A percentile compares a stretch with the other conserved stretches of the same genome.
Conservation (phyloP, 2,113 vertebrate species). For the Austrofundulus limnaeus region DNA sequence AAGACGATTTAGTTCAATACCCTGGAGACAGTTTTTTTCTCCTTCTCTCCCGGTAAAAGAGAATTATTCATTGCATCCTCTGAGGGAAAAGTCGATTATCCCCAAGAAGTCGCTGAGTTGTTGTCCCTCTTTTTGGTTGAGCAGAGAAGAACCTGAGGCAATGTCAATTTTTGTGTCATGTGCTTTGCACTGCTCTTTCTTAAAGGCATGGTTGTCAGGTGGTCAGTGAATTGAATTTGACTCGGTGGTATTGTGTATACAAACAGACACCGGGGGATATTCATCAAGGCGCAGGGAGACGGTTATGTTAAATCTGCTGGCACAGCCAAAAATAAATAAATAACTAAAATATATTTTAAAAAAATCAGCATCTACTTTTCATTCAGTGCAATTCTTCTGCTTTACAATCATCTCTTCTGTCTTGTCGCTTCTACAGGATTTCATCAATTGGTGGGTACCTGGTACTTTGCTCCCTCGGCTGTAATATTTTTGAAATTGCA, state of each 20-base stretch:
- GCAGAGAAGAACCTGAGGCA: slow-evolving; percentile 49
- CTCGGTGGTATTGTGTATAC: slow-evolving; percentile 17
- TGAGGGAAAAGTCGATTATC: slow-evolving; percentile 70
- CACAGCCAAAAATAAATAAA: slow-evolving; percentile 5
- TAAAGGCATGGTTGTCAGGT: slow-evolving; percentile 30
- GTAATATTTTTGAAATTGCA: slow-evolving; percentile 39
- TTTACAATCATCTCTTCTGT: slow-evolving; percentile 8
- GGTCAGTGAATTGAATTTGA: slow-evolving; percentile 41
- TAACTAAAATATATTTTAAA: too few species aligned
- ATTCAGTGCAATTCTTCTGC: slow-evolving; percentile 4
- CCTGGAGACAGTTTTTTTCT: slow-evolving; percentile 48
- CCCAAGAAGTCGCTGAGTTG: slow-evolving; percentile 66
- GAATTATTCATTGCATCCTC: slow-evolving; percentile 76
- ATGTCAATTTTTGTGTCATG: slow-evolving; percentile 64
- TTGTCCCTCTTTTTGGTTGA: slow-evolving; percentile 50
- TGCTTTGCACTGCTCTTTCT: slow-evolving; percentile 59
- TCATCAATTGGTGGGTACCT: slow-evolving; percentile 18
- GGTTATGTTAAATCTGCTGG: slow-evolving; percentile 30
- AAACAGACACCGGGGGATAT: slow-evolving; percentile 32
- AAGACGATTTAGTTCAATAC: slow-evolving; percentile 75
- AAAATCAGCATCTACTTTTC: slow-evolving; percentile 31
- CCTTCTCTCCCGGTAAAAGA: slow-evolving; percentile 55
- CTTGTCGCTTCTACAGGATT: slow-evolving; percentile 7
- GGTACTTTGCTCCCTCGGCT: slow-evolving; percentile 15
- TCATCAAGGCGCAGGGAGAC: slow-evolving; percentile 48